Base-by-base conservation (phyloP, 2,797 vertebrate genomes). In the Ataeniobius toweri region DNA sequence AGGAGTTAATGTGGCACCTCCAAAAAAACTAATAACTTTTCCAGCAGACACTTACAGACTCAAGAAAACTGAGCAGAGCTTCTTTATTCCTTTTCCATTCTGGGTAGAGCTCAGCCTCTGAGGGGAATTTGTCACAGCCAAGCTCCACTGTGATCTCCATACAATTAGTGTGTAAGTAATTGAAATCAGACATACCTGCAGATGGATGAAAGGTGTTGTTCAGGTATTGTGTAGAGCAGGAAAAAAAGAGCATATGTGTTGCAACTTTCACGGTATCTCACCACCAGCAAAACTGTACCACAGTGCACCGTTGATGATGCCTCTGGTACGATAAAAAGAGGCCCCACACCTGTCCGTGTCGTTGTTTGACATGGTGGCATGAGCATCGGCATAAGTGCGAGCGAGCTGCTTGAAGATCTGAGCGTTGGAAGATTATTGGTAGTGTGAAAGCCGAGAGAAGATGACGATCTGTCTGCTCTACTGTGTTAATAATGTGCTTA, bases 241-340 rank as follows among this genome's bases (percentile, higher is more conserved):
- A 2, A 65, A 78, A 28, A 5, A 12, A 1, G 69, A 9, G 13
- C 20, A 71, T 31, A 31, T 0, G 0, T 26, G 16, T 2, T 48
- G 5, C 61, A 26, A 53, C 71, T 51, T 53, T 24, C 61, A 80
- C 73, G 63, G n/a, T 18, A 44, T 75, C 92, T 94, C 94, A 99
- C 98, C 98, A 91, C 98, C 98, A 44, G 97, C 95, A 90, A 99
- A 99, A 92, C 98, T 99, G 95, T 99, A 99, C 98, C 98, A 99
- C 88, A 95, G 90, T 0, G 98, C 98, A 26, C 98, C 98, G 5
- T 99, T 99, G 92, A 97, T 97, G 93, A 99, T 97, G 85, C 98
- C 96, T 39, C 97, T 95, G 0, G 87, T 96, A 56, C 92, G 95
- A 74, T 96, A 95, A 90, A 99, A 99, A 79, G 95, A 96, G 83